Conservation (phyloP, 2,797 vertebrate species). For the Tragopan temminckii region DNA sequence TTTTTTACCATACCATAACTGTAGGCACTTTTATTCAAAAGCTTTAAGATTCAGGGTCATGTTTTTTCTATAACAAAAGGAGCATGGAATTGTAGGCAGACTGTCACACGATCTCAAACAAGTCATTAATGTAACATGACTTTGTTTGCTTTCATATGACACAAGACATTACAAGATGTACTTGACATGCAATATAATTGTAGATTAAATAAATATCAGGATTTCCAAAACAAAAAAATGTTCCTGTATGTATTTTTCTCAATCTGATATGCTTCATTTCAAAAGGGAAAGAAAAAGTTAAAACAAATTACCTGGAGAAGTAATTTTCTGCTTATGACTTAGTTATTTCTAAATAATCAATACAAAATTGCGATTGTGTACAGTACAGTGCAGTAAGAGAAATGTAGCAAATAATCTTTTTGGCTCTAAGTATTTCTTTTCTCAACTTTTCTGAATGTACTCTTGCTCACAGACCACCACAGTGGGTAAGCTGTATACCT, state of each 20-base stretch:
- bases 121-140: slow-evolving; percentile 81
- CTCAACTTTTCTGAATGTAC: not conserved
- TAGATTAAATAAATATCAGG: slow-evolving; percentile 91
- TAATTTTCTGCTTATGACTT: not conserved
- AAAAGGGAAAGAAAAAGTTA: not conserved
- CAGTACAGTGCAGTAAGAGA: not conserved
- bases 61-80: slow-evolving; percentile 80
- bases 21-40: slow-evolving; percentile 70
- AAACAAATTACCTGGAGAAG: not conserved
- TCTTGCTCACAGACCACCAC: not conserved
- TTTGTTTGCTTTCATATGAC: slow-evolving; percentile 97
- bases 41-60: slow-evolving; percentile 73
- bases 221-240: slow-evolving; percentile 77
- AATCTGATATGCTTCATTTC: slow-evolving; percentile 64
- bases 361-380: not conserved
- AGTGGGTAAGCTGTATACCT: not conserved
- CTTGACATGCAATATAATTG: slow-evolving; percentile 85
- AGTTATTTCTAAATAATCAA: not conserved
- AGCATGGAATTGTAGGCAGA: slow-evolving; percentile 84
- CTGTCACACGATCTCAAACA: slow-evolving; percentile 81
- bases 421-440: not conserved
- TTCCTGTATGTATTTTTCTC: slow-evolving; percentile 77
- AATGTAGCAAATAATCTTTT: not conserved
- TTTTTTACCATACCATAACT: slow-evolving; percentile 81
- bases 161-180: slow-evolving; percentile 88